Evolutionary conservation across 2,888 invertebrate species (phyloP), one percentile per base, ranked within the genome.

Genomic region (Agrotis puta): DNA sequence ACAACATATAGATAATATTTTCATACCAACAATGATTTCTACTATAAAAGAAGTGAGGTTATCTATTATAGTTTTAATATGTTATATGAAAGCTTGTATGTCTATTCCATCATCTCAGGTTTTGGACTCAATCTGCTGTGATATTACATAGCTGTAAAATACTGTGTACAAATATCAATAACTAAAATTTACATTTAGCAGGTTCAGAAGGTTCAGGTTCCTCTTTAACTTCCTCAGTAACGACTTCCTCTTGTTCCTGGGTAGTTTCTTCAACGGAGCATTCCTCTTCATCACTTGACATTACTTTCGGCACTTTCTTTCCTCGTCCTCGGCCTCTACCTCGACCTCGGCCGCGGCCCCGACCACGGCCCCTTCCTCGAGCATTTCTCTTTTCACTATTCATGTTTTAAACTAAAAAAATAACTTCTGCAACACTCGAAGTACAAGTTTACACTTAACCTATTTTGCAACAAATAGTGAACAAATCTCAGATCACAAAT

Each of bases 291-390:
- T 96, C 97, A 91, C 96, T 97, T 83, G 95, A 97, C 95, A 97
- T 96, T 33, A 97, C 97, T 94, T 98, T 98, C 1, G 97, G 96
- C 64, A 97, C 97, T 91, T 98, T 98, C 91, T 98, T 98, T 11
- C 97, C 97, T 79, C 98, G 95, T 47, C 98, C 98, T 71, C 98
- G 96, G 16, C 97, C 97, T 70, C 97, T 91, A n/a, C 97, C 98
- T 62, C 98, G 94, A 50, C 98, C 98, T 77, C 98, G 96, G 65
- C 98, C 98, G 47, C 98, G 97, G 33, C 98, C 98, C 48, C 98
- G 96, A n/a, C 98, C 98, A 47, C 98, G 96, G 61, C 98, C 97
- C 86, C 98, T 95, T 24, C 98, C 98, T 67, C 98, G 97, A 53
- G 97, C 92, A 88, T 97, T 97, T 88, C 97, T 97, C 88, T 97